Percentiles rank a stretch among this genome's conserved stretches.
phyloP scores from a whole-genome alignment of 2,797 vertebrate genomes.

The Champsocephalus esox region DNA sequence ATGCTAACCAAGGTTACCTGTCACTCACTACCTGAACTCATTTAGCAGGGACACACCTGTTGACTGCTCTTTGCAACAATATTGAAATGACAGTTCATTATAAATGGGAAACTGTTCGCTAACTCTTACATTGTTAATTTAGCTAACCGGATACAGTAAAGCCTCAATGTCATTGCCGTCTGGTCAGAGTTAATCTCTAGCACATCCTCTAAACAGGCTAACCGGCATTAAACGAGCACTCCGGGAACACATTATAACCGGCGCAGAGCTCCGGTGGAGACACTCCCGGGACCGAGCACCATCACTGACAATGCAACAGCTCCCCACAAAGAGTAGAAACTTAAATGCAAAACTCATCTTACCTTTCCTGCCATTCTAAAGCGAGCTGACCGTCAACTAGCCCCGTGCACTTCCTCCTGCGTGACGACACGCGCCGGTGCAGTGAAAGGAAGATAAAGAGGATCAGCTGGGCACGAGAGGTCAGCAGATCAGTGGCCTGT shows the following conservation, averaged over 20 bases:
- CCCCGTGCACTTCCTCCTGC: constrained; percentile 68
- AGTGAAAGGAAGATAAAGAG: constrained; percentile 68
- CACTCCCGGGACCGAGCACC: constrained; percentile 9
- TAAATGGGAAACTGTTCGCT: not conserved
- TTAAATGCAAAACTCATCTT: constrained; percentile 55
- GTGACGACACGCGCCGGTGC: constrained; percentile 71
- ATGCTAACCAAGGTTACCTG: constrained; percentile 59
- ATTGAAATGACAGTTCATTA: not conserved
- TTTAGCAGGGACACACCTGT: constrained; percentile 4
- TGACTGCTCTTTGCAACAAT: not conserved
- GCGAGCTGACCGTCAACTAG: constrained; percentile 64
- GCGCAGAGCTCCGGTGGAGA: not conserved
- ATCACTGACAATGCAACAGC: not conserved
- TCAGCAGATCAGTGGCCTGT: constrained; percentile 33
- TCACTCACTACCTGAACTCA: not conserved
- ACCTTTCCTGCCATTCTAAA: constrained; percentile 85
- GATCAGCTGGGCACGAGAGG: constrained; percentile 53
- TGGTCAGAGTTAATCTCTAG: constrained; percentile 57
- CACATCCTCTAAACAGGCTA: constrained; percentile 67
- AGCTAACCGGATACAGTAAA: constrained; percentile 52
- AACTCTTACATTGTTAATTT: constrained; percentile 8
- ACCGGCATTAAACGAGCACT: constrained; percentile 45
- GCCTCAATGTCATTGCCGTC: constrained; percentile 71
- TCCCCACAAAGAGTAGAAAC: constrained; percentile 1
- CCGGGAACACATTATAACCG: not conserved